These are phyloP conservation scores for Sylvia atricapilla DNA, from an alignment of 2,113 vertebrate species.

Conservation along the genomic window DNA sequence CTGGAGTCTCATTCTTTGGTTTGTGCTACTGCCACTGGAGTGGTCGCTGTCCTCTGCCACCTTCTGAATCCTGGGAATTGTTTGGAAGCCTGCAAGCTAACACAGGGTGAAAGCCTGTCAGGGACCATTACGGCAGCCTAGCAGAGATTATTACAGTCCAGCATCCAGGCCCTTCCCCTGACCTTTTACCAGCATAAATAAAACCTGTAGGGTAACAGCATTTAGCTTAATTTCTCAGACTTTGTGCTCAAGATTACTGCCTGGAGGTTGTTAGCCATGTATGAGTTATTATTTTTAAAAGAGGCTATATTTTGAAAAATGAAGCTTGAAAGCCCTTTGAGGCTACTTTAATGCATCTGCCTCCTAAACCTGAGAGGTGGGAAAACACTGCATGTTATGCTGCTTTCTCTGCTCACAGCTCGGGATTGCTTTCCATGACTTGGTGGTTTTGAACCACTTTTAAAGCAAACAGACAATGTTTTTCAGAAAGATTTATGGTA, in stretches of 20 bases:
- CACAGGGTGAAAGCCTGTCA: neutral
- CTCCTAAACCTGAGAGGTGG: neutral
- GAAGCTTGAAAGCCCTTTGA: neutral
- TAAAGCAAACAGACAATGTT: neutral
- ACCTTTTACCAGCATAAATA: neutral
- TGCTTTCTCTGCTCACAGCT: neutral
- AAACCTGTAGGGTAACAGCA: neutral
- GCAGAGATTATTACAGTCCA: neutral
- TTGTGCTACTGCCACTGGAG: neutral
- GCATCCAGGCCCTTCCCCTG: neutral
- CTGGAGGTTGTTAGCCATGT: neutral
- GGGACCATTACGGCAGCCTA: neutral
- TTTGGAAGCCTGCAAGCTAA: neutral
- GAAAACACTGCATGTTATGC: neutral
- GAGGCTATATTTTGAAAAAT: neutral
- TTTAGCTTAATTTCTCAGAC: neutral
- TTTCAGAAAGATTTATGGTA: neutral
- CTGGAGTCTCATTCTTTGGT: neutral
- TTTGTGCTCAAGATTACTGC: neutral
- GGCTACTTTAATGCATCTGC: neutral
- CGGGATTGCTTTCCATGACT: neutral
- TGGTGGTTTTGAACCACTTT: neutral
- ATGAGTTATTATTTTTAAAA: neutral
- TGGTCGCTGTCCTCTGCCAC: neutral
- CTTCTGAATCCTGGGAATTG: neutral